Evolutionary conservation across 2,797 vertebrate species (phyloP), one percentile per base, ranked within the genome.

Genomic region (Acanthurus tractus): DNA sequence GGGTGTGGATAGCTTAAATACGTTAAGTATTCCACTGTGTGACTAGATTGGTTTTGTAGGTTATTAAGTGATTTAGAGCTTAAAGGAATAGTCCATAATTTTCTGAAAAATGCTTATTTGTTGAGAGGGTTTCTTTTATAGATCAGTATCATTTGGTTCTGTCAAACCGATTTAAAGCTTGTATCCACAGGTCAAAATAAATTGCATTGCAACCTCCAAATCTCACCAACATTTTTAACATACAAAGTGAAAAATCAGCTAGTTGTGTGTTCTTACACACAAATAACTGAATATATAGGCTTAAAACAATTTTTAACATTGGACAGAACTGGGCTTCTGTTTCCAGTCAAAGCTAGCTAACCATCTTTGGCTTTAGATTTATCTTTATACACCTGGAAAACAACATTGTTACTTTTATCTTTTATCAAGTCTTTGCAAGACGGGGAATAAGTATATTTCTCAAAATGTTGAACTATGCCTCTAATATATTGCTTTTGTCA

Each of bases 61-160:
- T 40, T 0, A 46, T 11, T 38, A 4, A 0, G 4, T 8, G 7
- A 2, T 8, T 23, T 18, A 6, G 0, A 38, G 7, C 6, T 7
- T 48, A 49, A 78, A 59, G 22, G 12, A 81, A 46, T 44, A n/a
- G 36, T 73, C 29, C 13, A 40, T 50, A 53, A 67, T 17, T 66
- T 63, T 38, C 8, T 8, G 8, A 40, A 63, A 63, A 22, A 20
- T 1, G 8, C 38, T 64, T 20, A 3, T 52, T 49, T 1, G 3
- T 3, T 10, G n/a, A 29, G 25, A 29, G 25, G 25, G 2, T 55
- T n/a, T 9, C 17, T 4, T 17, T 1, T 1, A 34, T 6, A 34
- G 62, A 63, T 63, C 0, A 0, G 34, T 34, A 6, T 2, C 23
- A 20, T 36, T 63, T 0, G 2, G 55, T 40, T 63, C 8, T 52